Evolutionary conservation across 2,888 invertebrate genomes (phyloP).

Genomic region (Polydrusus cervinus): DNA sequence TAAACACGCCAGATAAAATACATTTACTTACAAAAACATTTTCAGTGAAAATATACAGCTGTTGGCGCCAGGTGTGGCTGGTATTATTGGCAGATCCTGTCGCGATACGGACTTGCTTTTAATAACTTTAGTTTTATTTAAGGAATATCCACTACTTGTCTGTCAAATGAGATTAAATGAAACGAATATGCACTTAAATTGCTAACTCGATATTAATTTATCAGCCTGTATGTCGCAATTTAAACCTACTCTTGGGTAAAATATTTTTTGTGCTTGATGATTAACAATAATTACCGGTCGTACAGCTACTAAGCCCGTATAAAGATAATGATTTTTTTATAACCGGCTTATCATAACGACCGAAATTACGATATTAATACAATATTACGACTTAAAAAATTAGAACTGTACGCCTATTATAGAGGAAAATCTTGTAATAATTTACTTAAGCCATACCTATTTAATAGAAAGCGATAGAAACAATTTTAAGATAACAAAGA

Average conservation of each 20-base stretch:
- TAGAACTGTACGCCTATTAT: too few relatives aligned
- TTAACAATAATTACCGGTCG: too few relatives aligned
- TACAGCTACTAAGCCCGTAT: too few relatives aligned
- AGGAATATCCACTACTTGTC: slow-evolving; percentile 34
- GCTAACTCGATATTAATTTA: slow-evolving; percentile 43
- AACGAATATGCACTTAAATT: slow-evolving; percentile 43
- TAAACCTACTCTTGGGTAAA: not conserved
- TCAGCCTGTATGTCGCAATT: slow-evolving; percentile 23
- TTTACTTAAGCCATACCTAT: too few relatives aligned
- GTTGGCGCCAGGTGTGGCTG: slow-evolving; percentile 62
- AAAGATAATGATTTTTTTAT: too few relatives aligned
- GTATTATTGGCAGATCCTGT: slow-evolving; percentile 54
- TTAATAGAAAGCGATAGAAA: too few relatives aligned
- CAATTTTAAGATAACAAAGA: too few relatives aligned
- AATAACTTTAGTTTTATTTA: slow-evolving; percentile 51
- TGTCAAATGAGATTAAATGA: slow-evolving; percentile 47
- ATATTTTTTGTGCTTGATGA: too few relatives aligned
- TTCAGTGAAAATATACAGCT: slow-evolving; percentile 62
- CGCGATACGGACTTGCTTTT: slow-evolving; percentile 51
- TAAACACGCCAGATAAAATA: slow-evolving; percentile 62
- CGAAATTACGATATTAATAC: too few relatives aligned
- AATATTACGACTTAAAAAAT: too few relatives aligned
- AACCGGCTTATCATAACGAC: too few relatives aligned
- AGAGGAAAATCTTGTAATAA: too few relatives aligned
- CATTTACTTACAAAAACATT: slow-evolving; percentile 64